Conservation (phyloP, 2,888 invertebrate genomes). For the Eristalinus sepulchralis region DNA sequence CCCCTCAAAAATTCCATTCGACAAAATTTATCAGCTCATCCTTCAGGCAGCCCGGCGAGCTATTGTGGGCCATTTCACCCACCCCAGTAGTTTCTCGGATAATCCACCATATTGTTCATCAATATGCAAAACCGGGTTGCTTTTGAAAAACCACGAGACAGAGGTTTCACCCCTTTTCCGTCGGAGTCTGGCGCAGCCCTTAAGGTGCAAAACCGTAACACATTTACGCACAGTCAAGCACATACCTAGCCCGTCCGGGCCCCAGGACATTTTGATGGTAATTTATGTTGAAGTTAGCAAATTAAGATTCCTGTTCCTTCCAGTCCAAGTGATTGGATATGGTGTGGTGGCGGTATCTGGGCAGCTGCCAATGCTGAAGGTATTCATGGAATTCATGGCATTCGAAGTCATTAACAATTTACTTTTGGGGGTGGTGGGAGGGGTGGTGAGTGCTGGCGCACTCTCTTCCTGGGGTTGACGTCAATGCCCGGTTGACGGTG, state of each 20-base stretch:
- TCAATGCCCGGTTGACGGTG: not conserved
- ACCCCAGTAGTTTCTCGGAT: conserved; percentile 16
- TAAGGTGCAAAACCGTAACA: conserved; percentile 41
- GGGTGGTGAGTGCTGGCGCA: not conserved
- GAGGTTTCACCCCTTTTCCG: not conserved
- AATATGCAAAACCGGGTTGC: conserved; percentile 44
- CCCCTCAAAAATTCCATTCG: not conserved
- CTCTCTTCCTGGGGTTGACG: not conserved
- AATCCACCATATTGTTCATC: conserved; percentile 39
- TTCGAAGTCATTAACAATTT: conserved; percentile 63
- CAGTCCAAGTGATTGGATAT: not conserved
- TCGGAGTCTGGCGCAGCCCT: not conserved
- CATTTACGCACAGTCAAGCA: conserved; percentile 8
- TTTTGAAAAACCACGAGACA: not conserved
- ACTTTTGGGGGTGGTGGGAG: no score
- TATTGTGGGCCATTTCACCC: not conserved
- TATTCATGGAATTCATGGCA: conserved; percentile 57
- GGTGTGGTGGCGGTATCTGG: conserved; percentile 10
- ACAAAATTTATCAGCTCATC: conserved; percentile 11
- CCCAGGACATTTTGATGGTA: conserved; percentile 48
- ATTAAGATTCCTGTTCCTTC: conserved; percentile 54
- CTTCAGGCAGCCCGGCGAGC: not conserved
- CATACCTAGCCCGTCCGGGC: not conserved
- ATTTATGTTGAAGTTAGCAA: conserved; percentile 64
- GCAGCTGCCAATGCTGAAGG: conserved; percentile 38